Evolutionary conservation across 92 coral and sea anemone genomes (phyloP), one percentile per base, ranked within the genome.

Genomic region (Ricordea florida): DNA sequence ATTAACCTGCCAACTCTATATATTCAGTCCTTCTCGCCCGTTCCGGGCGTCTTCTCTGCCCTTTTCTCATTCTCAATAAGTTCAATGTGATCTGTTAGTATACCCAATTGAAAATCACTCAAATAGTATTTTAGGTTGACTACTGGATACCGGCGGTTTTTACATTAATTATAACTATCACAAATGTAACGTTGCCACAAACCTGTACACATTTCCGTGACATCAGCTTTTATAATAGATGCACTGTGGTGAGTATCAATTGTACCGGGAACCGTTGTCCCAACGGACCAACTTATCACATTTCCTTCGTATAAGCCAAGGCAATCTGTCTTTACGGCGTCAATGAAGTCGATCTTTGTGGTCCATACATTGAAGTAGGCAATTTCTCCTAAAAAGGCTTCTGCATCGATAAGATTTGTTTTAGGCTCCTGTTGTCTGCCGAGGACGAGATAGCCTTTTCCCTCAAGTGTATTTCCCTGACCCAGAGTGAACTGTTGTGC

Each of bases 381-480:
- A 17, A 61, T 61, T 40, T 61, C 68, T 37, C 48, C 68, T 4
- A 61, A 47, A 21, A 61, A 61, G 5, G 68, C 51, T 11, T 23
- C 17, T 61, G 32, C 36, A 20, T 61, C 68, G 68, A 18, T 4
- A 36, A 37, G 7, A 10, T 61, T 11, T 21, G 22, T 61, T 24
- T 36, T 30, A 1, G 49, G 0, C 14, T 18, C 4, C 49, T 61
- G 68, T 3, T 34, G 49, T 23, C 27, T 17, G 2, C 68, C 68
- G 41, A 61, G 35, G 10, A 38, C 68, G 41, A 61, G 68, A 20
- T 61, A 61, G 22, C 68, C 68, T 1, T 34, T 50, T n/a, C 49
- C 49, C 25, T 61, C n/a, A 3, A 61, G 68, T 24, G 49, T 4
- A n/a, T 5, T 52, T 23, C 22, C 7, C 3, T 7, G 28, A 32